Evolutionary conservation across 2,113 vertebrate species (phyloP).

Genomic region (Hylia prasina): DNA sequence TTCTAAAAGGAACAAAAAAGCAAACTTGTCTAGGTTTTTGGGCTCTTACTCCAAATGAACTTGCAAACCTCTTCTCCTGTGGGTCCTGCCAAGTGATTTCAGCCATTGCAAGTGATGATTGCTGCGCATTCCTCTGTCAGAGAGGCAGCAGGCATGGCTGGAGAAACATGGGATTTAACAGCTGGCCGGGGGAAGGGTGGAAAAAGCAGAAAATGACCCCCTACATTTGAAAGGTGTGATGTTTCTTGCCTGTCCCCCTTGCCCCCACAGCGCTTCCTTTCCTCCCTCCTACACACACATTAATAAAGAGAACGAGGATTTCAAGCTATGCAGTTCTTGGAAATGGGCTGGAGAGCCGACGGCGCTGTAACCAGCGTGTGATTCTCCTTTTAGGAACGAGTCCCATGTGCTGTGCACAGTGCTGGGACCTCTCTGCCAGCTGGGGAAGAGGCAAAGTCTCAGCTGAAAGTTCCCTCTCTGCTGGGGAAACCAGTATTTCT

Average conservation of each 20-base stretch:
- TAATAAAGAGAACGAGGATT: background rate
- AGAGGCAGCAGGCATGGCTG: background rate
- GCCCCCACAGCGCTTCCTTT: background rate
- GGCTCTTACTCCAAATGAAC: background rate
- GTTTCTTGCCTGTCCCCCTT: conserved; percentile 21
- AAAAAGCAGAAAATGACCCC: background rate
- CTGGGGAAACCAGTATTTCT: background rate
- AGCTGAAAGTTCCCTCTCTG: background rate
- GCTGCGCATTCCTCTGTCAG: background rate
- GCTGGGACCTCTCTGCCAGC: background rate
- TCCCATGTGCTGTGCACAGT: background rate
- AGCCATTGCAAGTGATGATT: conserved; percentile 5
- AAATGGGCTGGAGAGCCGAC: background rate
- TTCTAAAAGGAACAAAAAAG: background rate
- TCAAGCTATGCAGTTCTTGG: conserved; percentile 32
- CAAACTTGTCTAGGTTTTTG: background rate
- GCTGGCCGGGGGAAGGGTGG: background rate
- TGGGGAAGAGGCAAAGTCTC: background rate
- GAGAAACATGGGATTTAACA: background rate
- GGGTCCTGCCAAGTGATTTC: conserved; percentile 15
- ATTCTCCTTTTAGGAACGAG: conserved; percentile 9
- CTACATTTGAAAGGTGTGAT: conserved; percentile 17
- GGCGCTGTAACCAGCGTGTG: background rate
- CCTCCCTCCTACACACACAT: conserved; percentile 5
- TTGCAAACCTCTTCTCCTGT: background rate